Conservation (phyloP, 2,888 invertebrate species). For the Flabesymbios commensalis region DNA sequence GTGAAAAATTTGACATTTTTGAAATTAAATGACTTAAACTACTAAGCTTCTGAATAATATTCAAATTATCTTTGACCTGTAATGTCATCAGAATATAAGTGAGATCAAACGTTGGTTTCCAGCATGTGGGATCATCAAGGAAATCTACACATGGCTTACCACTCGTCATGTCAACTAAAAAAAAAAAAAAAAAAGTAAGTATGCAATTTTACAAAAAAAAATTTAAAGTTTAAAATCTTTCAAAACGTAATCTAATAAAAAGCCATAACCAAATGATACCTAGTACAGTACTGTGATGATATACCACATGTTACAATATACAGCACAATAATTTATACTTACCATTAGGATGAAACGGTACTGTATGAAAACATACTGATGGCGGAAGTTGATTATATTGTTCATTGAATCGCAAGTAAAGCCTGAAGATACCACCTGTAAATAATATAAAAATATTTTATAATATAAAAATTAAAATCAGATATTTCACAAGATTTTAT, state of each 20-base stretch:
- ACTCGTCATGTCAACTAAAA: conserved; percentile 55
- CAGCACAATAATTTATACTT: conserved; percentile 30
- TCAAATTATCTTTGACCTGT: conserved; percentile 41
- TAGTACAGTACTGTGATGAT: no score
- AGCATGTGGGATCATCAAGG: conserved; percentile 47
- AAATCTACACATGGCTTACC: conserved; percentile 54
- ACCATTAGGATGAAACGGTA: conserved; percentile 60
- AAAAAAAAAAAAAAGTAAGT: neutral
- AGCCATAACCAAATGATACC: neutral
- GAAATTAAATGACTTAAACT: no score
- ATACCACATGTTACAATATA: no score
- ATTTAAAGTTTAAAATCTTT: no score
- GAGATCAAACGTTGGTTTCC: conserved; percentile 46
- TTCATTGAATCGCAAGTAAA: conserved; percentile 57
- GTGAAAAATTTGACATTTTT: no score
- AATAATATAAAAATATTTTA: conserved; percentile 2
- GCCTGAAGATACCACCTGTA: conserved; percentile 53
- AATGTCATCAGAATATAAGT: conserved; percentile 43
- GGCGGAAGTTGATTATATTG: conserved; percentile 51
- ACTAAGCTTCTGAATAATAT: no score
- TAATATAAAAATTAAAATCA: neutral
- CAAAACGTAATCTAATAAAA: no score
- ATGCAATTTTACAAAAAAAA: no score
- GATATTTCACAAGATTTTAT: no score
- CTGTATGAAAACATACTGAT: conserved; percentile 55